A percentile compares a stretch with the other conserved stretches of the same genome.
Conservation (phyloP, 2,888 invertebrate species). For the Frankliniella intonsa region DNA sequence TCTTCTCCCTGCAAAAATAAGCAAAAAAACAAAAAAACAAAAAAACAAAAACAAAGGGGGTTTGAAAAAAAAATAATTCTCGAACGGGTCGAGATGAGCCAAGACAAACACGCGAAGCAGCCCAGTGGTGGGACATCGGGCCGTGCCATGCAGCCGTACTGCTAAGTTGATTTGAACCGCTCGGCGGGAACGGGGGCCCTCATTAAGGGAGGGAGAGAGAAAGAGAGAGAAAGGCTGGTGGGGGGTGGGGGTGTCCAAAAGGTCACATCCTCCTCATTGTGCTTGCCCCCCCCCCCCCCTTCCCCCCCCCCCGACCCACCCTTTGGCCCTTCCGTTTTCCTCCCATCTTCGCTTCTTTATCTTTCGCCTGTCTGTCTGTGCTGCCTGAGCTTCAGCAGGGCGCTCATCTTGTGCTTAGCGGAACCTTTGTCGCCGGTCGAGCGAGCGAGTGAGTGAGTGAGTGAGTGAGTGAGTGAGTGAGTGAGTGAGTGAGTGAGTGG, state of each 20-base stretch:
- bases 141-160: background rate
- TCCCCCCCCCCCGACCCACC: background rate
- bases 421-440: no score
- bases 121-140: no score
- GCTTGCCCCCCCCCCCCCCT: background rate
- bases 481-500: background rate
- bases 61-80: no score
- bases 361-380: background rate
- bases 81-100: no score
- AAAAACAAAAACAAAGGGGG: no score
- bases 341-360: background rate
- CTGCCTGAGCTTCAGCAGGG: no score
- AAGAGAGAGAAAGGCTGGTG: background rate
- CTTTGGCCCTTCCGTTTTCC: background rate
- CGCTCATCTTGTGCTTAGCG: no score
- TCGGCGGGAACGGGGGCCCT: constrained; percentile 4
- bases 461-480: no score
- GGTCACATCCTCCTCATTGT: constrained; percentile 26
- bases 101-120: no score
- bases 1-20: no score
- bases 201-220: constrained; percentile 14
- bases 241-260: background rate
- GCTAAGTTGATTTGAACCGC: constrained; percentile 26
- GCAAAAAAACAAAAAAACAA: no score
- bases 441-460: no score